phyloP scores from a whole-genome alignment of 2,797 vertebrate genomes.

The Mormyrus proboscirostris region DNA sequence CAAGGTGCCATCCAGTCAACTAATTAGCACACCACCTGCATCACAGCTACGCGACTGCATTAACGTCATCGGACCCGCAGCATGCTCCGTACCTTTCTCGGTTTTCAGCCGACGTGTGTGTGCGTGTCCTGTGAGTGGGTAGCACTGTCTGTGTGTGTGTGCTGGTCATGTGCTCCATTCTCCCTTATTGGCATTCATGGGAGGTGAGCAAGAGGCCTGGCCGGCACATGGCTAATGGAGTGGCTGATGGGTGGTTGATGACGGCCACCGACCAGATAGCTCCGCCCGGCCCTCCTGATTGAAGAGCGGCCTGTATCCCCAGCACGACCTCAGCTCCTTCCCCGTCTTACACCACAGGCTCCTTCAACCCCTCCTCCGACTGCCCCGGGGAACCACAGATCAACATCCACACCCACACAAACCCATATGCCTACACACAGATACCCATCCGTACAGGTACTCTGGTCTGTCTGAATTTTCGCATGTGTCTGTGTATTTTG shows the following conservation, averaged over 20 bases:
- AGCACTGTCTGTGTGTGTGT: constrained; percentile 48
- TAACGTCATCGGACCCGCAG: neutral
- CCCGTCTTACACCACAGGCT: constrained; percentile 35
- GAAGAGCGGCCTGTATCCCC: constrained; percentile 11
- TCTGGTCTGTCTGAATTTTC: neutral
- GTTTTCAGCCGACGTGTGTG: neutral
- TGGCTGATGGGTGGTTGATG: constrained; percentile 71
- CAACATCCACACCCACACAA: neutral
- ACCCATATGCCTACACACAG: neutral
- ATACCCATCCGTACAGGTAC: neutral
- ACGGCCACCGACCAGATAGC: constrained; percentile 58
- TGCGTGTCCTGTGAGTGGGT: neutral
- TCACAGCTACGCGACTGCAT: neutral
- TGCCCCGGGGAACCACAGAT: neutral
- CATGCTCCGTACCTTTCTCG: neutral
- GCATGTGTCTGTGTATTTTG: neutral
- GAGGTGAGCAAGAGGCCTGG: constrained; percentile 58
- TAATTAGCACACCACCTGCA: neutral
- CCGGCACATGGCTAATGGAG: constrained; percentile 70
- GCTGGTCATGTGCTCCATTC: constrained; percentile 54
- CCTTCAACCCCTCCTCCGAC: neutral
- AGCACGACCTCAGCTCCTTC: neutral
- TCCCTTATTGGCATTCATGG: constrained; percentile 66
- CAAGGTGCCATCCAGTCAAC: neutral
- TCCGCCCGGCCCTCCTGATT: constrained; percentile 15